phyloP scores from a whole-genome alignment of 2,797 vertebrate genomes.

The Chloroceryle inda region DNA sequence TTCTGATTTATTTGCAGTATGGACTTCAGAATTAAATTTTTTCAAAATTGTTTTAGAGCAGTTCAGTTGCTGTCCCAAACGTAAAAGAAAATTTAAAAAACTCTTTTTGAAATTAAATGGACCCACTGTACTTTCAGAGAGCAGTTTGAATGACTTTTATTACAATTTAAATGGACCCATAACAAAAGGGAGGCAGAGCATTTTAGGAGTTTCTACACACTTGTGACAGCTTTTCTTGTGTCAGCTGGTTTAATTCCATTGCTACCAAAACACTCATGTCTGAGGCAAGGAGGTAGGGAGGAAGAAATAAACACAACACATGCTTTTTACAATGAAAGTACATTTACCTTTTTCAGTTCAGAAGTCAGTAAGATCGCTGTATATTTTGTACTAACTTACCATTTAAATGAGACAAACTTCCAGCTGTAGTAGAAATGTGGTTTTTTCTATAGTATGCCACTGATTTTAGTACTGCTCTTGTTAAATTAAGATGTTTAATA shows the following conservation, averaged over 20 bases:
- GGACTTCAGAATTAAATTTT: not conserved
- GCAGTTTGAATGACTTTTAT: not conserved
- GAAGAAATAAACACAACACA: not conserved
- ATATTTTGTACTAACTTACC: not conserved
- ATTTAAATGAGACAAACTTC: not conserved
- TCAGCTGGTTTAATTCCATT: not conserved
- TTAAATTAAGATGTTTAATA: not conserved
- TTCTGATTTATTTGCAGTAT: not conserved
- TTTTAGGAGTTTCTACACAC: not conserved
- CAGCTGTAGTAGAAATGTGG: not conserved
- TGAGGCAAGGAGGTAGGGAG: not conserved
- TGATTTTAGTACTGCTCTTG: not conserved
- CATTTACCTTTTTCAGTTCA: too few relatives aligned
- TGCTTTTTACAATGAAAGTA: not conserved
- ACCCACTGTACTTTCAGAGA: not conserved
- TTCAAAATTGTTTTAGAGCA: not conserved
- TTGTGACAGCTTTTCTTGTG: not conserved
- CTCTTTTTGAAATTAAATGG: not conserved
- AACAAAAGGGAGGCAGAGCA: not conserved
- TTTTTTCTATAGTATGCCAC: not conserved
- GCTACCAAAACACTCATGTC: not conserved
- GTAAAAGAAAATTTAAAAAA: not conserved
- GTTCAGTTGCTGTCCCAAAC: not conserved
- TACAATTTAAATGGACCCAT: not conserved
- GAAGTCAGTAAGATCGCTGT: not conserved